phyloP scores from a whole-genome alignment of 2,888 invertebrate species.

The Xiphydria camelus region DNA sequence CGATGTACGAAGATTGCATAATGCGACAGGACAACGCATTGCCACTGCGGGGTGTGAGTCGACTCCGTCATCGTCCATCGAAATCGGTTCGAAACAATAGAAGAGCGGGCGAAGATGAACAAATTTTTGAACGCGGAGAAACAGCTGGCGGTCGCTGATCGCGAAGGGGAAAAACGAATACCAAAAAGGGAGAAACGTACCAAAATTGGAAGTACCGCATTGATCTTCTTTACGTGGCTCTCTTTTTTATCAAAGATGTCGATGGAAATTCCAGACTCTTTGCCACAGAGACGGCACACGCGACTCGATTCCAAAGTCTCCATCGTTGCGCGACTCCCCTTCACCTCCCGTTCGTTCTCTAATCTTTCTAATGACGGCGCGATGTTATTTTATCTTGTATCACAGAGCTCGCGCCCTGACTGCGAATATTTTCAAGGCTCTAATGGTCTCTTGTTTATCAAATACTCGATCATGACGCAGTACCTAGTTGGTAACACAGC shows the following conservation, averaged over 20 bases:
- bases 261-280: constrained; percentile 45
- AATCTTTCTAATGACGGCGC: constrained; percentile 6
- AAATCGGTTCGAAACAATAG: too few species aligned
- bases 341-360: neutral
- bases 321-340: constrained; percentile 31
- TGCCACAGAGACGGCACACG: constrained; percentile 51
- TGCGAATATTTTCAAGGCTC: constrained; percentile 11
- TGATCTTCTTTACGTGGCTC: constrained; percentile 48
- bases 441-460: constrained; percentile 3
- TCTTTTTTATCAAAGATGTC: constrained; percentile 49
- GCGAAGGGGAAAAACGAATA: too few species aligned
- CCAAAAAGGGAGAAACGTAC: too few species aligned
- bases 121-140: too few species aligned
- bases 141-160: too few species aligned
- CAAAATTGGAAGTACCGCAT: constrained; percentile 50
- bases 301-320: constrained; percentile 51
- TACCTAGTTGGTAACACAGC: constrained; percentile 6
- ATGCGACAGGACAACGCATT: too few species aligned
- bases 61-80: too few species aligned
- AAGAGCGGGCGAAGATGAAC: too few species aligned
- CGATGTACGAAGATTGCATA: too few species aligned
- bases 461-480: constrained; percentile 7
- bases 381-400: constrained; percentile 8
- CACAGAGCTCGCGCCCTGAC: constrained; percentile 6
- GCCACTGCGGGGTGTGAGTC: too few species aligned